Evolutionary conservation across 2,888 invertebrate species (phyloP).

Genomic region (Drosophila borealis): DNA sequence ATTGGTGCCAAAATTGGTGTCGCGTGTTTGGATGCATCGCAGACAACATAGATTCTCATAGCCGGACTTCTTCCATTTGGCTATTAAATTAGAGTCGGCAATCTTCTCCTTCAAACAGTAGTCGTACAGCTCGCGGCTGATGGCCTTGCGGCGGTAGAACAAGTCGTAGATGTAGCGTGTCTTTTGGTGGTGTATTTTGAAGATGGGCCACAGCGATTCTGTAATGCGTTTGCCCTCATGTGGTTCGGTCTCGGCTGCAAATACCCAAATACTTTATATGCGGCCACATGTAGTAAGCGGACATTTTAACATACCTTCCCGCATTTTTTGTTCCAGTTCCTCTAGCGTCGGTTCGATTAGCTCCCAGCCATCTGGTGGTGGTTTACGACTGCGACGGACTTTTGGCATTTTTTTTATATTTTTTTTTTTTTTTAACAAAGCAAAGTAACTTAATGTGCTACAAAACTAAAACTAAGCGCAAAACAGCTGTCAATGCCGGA

Average conservation of each 20-base stretch:
- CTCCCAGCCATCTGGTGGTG: conserved; percentile 99
- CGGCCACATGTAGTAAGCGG: not conserved
- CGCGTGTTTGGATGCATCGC: conserved; percentile 98
- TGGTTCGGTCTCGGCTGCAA: conserved; percentile 96
- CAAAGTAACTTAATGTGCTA: not conserved
- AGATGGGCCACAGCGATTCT: conserved; percentile 99
- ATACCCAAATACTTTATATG: not conserved
- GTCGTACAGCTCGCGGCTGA: conserved; percentile 97
- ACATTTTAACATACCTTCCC: conserved; percentile 87
- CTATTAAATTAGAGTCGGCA: conserved; percentile 98
- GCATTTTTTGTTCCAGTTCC: conserved; percentile 99
- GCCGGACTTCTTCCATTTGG: conserved; percentile 99
- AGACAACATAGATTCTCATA: conserved; percentile 99
- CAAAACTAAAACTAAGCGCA: conserved; percentile 16
- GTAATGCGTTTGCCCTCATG: conserved; percentile 99
- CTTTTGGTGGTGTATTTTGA: conserved; percentile 99
- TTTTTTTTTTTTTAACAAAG: not conserved
- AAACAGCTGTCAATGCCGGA: conserved; percentile 32
- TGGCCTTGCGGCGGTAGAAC: conserved; percentile 97
- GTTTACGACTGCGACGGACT: conserved; percentile 94
- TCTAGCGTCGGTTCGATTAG: conserved; percentile 99
- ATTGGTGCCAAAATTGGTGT: conserved; percentile 99
- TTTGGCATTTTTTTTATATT: conserved; percentile 90
- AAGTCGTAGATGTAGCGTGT: conserved; percentile 98
- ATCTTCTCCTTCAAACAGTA: conserved; percentile 98